Evolutionary conservation across 2,113 vertebrate genomes (phyloP), one percentile per base, ranked within the genome.

Genomic region (Bubo bubo): DNA sequence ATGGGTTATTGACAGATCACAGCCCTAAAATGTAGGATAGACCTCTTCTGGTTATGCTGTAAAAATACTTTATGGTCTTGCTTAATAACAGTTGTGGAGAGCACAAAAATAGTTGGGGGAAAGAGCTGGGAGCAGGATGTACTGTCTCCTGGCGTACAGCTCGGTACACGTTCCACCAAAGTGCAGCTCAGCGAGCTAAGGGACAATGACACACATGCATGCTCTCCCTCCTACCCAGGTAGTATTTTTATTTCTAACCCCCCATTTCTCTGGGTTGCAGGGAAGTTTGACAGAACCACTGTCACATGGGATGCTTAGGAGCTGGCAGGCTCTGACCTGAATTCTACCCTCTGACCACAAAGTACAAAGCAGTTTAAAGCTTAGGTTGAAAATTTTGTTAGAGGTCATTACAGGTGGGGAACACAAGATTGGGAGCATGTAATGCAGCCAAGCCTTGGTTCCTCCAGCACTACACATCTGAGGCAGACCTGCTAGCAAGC

Each of bases 31-130:
- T 3, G 34, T 66, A 93, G 41, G 39, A 70, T 49, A 66, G 89
- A 89, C 22, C 32, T 91, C 90, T 88, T 96, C 62, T 94, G 73
- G 80, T 86, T 75, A 71, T 64, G 68, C 64, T 89, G 66, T 95
- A 95, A 96, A 97, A 94, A 91, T 93, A 95, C 76, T 79, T 92
- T 41, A 70, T 91, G 86, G 91, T 95, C 94, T 96, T 92, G 90
- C 90, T 93, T 93, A 95, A 94, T 94, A 97, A 34, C 82, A 88
- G 95, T 97, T 86, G 67, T 62, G 84, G 89, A 90, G 90, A 88
- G 71, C 92, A 86, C 85, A 95, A 90, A 97, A 96, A 96, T 95
- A 94, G 82, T 96, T 19, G 0, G 59, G 90, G 86, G 37, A 58
- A 85, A 90, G 82, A 86, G 45, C 67, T 83, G 39, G 41, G 95